These are phyloP conservation scores for Falco berigora DNA, from an alignment of 2,797 vertebrate species.

Conservation along the genomic window DNA sequence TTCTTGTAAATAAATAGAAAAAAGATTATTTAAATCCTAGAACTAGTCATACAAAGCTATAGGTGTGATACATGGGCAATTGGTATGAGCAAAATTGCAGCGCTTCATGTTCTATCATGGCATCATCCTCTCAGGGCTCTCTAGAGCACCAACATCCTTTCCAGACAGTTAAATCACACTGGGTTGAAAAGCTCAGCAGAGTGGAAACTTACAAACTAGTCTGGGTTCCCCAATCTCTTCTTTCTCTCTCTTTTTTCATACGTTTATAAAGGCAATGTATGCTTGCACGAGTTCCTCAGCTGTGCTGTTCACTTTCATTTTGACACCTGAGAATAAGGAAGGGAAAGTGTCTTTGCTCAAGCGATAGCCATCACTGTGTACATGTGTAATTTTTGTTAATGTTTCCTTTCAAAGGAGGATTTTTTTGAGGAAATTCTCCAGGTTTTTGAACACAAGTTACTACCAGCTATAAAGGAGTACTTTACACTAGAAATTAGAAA, in stretches of 20 bases:
- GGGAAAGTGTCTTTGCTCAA: background rate
- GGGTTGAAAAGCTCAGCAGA: background rate
- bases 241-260: background rate
- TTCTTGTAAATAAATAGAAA: background rate
- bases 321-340: background rate
- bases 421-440: background rate
- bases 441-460: background rate
- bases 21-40: background rate
- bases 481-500: background rate
- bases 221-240: background rate
- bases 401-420: background rate
- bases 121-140: background rate
- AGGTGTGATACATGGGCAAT: background rate
- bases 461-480: background rate
- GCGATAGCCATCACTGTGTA: background rate
- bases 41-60: background rate
- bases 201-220: background rate
- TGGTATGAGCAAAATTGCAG: background rate
- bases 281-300: background rate
- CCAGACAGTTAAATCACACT: background rate
- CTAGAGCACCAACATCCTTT: background rate
- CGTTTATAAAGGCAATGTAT: background rate
- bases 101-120: background rate
- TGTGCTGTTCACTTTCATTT: background rate
- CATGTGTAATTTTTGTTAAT: background rate